Evolutionary conservation across 2,113 vertebrate species (phyloP).

Genomic region (Python bivittatus): DNA sequence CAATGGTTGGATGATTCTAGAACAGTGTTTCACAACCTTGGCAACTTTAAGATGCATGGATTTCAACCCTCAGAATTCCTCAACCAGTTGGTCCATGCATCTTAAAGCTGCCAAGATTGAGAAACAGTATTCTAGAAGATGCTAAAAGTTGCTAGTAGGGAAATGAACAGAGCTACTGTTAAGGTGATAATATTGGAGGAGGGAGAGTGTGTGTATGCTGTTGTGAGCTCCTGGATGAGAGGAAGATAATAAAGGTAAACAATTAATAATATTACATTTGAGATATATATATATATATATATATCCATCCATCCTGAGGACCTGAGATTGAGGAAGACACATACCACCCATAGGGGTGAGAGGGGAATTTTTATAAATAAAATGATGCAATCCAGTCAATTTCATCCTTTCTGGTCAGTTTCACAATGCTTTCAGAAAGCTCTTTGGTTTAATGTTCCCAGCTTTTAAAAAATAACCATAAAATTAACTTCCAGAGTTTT

Average conservation of each 20-base stretch:
- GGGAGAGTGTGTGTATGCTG: neutral
- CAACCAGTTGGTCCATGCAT: too few species aligned
- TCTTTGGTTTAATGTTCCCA: neutral
- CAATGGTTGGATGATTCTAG: neutral
- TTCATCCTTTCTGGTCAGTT: neutral
- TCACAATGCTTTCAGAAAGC: neutral
- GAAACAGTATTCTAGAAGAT: neutral
- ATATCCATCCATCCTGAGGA: too few species aligned
- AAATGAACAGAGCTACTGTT: neutral
- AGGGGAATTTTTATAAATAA: too few species aligned
- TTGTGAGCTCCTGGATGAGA: neutral
- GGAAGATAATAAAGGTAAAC: neutral
- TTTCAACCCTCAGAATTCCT: too few species aligned
- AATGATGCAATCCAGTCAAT: neutral
- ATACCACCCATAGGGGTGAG: too few species aligned
- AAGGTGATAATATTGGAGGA: neutral
- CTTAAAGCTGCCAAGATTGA: neutral
- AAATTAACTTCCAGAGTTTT: neutral
- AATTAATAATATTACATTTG: neutral
- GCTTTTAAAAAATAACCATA: neutral
- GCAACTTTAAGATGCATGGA: neutral
- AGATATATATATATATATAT: too few species aligned
- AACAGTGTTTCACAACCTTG: neutral
- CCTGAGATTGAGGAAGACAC: too few species aligned
- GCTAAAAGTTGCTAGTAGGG: neutral